Evolutionary conservation across 2,797 vertebrate genomes (phyloP), one percentile per base, ranked within the genome.

Genomic region (Paguma larvata): DNA sequence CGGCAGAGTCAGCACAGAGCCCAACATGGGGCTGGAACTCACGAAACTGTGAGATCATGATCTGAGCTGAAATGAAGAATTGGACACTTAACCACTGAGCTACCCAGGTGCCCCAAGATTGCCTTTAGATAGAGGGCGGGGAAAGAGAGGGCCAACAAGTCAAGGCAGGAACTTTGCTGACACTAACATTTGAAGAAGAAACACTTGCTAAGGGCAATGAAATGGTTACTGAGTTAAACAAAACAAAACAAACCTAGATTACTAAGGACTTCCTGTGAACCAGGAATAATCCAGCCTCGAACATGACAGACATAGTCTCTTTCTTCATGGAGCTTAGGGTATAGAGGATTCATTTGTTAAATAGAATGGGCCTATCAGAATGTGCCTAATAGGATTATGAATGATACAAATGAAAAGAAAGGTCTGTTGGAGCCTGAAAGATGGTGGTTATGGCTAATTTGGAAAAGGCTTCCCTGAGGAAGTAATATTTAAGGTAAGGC

Each of bases 211-310:
- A 91, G 59, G 30, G 38, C 80, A 91, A 75, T 62, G 63, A 73
- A 78, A 63, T 63, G 63, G 30, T 46, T 78, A 44, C 30, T 90
- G 73, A 78, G 27, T 89, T 89, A 78, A 89, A 41, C 15, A 38
- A 91, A 80, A 48, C 77, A 72, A 85, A 93, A 73, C 82, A 68
- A 85, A 62, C 32, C 25, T 80, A 25, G 13, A 59, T 93, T 86
- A 41, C 15, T 67, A 6, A 72, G 46, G 27, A 59, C 7, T 82
- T 86, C 38, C 6, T 44, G n/a, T 68, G 48, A 41, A 59, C 59
- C 19, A 46, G 59, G 46, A 67, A 82, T 80, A 80, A 75, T 90
- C 38, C 32, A 73, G 51, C 34, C 9, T 6, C n/a, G 38, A 78
- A 53, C 10, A 32, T 72, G 53, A 34, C 30, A 79, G 32, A 48